Percentiles rank a stretch among this genome's conserved stretches.
Evolutionary conservation across 2,888 invertebrate genomes (phyloP).

Genomic region (Xestia sexstrigata): DNA sequence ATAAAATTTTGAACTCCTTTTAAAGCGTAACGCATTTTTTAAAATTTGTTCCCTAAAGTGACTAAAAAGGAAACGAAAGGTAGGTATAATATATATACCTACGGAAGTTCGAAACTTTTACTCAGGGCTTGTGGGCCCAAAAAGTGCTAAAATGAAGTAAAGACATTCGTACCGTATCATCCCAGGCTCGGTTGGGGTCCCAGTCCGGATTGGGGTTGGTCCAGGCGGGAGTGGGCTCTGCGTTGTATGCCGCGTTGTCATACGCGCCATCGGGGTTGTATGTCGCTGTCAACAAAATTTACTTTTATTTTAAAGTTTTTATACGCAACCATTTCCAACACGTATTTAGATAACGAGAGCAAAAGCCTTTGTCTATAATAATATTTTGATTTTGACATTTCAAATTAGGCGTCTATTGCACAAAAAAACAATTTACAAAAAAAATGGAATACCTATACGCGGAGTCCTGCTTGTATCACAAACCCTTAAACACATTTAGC

Average conservation of each 20-base stretch:
- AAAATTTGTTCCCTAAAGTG: not conserved
- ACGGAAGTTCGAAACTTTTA: too few relatives aligned
- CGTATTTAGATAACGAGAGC: too few relatives aligned
- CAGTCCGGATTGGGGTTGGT: constrained; percentile 90
- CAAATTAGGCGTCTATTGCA: not conserved
- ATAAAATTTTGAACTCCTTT: too few relatives aligned
- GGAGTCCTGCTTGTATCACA: not conserved
- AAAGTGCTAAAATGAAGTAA: not conserved
- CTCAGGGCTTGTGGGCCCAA: too few relatives aligned
- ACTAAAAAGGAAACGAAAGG: not conserved
- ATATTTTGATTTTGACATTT: not conserved
- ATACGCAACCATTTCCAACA: not conserved
- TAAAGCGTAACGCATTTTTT: too few relatives aligned
- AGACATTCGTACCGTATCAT: constrained; percentile 64
- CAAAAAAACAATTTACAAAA: not conserved
- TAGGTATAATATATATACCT: too few relatives aligned
- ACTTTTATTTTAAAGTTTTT: not conserved
- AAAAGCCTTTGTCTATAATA: too few relatives aligned
- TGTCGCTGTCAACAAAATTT: constrained; percentile 62
- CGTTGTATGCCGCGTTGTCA: constrained; percentile 88
- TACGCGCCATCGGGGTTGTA: constrained; percentile 86
- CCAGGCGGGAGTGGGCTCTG: constrained; percentile 87
- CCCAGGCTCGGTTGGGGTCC: constrained; percentile 85
- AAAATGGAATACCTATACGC: too few relatives aligned
- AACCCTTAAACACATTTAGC: not conserved